These are phyloP conservation scores for Bucorvus abyssinicus DNA, from an alignment of 2,797 vertebrate species.

Conservation along the genomic window DNA sequence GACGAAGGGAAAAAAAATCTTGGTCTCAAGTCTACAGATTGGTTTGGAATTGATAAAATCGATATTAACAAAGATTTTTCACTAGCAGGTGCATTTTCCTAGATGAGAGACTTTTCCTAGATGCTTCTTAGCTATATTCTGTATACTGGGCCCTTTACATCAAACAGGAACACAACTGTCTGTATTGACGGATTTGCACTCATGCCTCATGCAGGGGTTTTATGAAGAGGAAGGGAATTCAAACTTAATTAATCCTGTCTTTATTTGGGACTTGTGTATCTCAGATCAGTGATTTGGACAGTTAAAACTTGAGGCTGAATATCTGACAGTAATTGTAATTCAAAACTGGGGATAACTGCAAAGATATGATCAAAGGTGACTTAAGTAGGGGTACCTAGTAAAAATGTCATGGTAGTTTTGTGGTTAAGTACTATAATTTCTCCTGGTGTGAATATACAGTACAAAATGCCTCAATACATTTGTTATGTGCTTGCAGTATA, in stretches of 20 bases:
- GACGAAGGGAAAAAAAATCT: too few species aligned
- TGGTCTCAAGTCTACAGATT: neutral
- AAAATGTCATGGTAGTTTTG: neutral
- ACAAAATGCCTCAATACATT: neutral
- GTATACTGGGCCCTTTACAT: neutral
- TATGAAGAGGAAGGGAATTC: neutral
- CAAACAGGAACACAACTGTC: neutral
- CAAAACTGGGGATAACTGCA: neutral
- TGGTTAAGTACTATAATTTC: neutral
- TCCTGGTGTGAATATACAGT: neutral
- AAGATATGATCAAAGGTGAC: neutral
- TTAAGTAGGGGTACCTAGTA: neutral
- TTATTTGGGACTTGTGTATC: neutral
- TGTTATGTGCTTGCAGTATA: neutral
- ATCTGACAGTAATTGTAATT: neutral
- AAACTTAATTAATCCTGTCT: neutral
- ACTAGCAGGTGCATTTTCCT: neutral
- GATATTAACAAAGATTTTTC: neutral
- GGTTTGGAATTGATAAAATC: neutral
- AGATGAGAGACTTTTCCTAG: neutral
- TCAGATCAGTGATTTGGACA: neutral
- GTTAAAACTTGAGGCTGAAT: neutral
- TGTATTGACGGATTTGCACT: neutral
- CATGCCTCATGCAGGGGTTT: neutral
- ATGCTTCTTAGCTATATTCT: neutral